Evolutionary conservation across 1,140 invertebrate genomes (phyloP).

Genomic region (Bombus huntii): DNA sequence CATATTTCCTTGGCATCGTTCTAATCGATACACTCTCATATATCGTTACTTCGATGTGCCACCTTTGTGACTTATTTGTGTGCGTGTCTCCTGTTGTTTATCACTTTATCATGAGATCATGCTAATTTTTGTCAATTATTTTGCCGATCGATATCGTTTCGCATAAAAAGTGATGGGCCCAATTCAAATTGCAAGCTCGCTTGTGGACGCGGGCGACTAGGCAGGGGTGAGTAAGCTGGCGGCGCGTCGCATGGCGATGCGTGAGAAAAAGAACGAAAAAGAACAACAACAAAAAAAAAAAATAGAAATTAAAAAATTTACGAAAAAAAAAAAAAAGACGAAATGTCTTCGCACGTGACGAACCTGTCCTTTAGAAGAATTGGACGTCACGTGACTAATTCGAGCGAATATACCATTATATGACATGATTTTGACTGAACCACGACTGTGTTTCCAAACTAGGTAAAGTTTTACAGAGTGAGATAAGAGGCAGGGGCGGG

Average conservation of each 20-base stretch:
- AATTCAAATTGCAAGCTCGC: conserved; percentile 74
- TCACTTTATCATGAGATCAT: conserved; percentile 74
- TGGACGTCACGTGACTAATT: conserved; percentile 75
- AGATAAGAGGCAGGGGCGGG: conserved; percentile 69
- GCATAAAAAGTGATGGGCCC: conserved; percentile 75
- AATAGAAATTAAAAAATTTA: not conserved
- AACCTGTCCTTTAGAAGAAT: conserved; percentile 59
- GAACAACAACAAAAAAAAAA: not conserved
- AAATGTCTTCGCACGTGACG: conserved; percentile 61
- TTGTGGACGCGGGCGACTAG: conserved; percentile 73
- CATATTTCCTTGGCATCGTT: conserved; percentile 15
- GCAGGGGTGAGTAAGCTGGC: conserved; percentile 80
- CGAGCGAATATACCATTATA: conserved; percentile 76
- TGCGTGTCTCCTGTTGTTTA: conserved; percentile 53
- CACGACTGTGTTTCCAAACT: conserved; percentile 83
- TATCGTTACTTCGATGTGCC: conserved; percentile 43
- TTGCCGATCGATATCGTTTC: conserved; percentile 74
- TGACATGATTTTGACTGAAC: conserved; percentile 76
- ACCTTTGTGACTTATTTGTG: conserved; percentile 65
- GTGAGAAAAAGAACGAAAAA: conserved; percentile 25
- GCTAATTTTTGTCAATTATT: conserved; percentile 79
- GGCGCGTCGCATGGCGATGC: conserved; percentile 74
- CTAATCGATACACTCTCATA: conserved; percentile 33
- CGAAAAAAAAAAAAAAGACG: conserved; percentile 33
- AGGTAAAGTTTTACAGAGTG: conserved; percentile 81